These are phyloP conservation scores for Ditula angustiorana DNA, from an alignment of 2,888 invertebrate genomes.

Conservation along the genomic window DNA sequence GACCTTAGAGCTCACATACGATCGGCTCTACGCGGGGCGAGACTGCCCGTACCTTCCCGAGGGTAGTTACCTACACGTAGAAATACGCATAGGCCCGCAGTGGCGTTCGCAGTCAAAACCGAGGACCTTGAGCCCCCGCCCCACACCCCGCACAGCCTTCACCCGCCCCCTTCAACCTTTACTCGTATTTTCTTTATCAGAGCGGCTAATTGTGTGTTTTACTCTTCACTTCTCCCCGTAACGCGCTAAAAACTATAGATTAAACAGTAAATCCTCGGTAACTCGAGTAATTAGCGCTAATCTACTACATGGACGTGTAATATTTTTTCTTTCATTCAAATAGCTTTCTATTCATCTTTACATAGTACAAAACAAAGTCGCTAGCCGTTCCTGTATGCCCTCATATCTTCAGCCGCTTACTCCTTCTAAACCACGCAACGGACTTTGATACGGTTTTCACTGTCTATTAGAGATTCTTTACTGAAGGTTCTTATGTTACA, in stretches of 20 bases:
- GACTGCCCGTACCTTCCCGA: constrained; percentile 13
- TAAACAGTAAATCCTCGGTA: constrained; percentile 1
- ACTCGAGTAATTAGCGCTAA: constrained; percentile 2
- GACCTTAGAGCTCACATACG: not conserved
- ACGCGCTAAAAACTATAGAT: constrained; percentile 21
- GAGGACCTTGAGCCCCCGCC: constrained; percentile 62
- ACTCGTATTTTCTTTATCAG: constrained; percentile 51
- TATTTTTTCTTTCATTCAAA: not conserved
- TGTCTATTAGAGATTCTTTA: no score
- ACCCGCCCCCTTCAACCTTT: constrained; percentile 60
- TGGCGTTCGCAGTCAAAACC: constrained; percentile 60
- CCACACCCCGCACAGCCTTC: constrained; percentile 46
- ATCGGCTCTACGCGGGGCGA: constrained; percentile 7
- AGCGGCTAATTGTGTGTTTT: constrained; percentile 28
- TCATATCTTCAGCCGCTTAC: no score
- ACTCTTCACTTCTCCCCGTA: constrained; percentile 8
- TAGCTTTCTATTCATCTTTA: no score
- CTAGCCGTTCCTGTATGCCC: no score
- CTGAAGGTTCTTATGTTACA: no score
- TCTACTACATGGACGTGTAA: constrained; percentile 1
- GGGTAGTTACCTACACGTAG: constrained; percentile 49
- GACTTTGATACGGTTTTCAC: no score
- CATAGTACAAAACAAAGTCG: no score
- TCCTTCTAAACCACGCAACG: no score
- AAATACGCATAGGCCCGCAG: constrained; percentile 79